Conservation (phyloP, 1,140 invertebrate genomes). For the Drosophila repletoides region DNA sequence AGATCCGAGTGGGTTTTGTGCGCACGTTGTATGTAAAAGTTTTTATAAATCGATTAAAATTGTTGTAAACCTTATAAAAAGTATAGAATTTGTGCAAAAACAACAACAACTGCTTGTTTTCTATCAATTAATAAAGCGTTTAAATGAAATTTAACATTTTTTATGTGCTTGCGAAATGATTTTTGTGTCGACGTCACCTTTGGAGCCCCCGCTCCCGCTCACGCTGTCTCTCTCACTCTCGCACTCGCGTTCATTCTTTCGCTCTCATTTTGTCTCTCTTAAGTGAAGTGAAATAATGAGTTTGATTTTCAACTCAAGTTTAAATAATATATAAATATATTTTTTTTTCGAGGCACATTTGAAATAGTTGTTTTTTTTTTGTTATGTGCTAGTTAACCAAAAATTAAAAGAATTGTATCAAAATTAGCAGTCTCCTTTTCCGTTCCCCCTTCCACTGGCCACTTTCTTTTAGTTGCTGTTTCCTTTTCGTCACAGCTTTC, state of each 20-base stretch:
- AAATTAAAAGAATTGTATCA: not conserved
- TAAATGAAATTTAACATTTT: slow-evolving; percentile 4
- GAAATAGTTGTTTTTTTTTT: not conserved
- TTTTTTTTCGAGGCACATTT: not conserved
- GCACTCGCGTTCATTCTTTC: slow-evolving; percentile 30
- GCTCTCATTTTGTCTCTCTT: slow-evolving; percentile 38
- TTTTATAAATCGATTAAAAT: slow-evolving; percentile 45
- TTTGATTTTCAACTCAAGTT: slow-evolving; percentile 45
- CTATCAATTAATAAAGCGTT: not conserved
- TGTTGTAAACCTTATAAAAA: not conserved
- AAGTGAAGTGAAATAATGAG: slow-evolving; percentile 47
- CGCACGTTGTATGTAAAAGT: slow-evolving; percentile 71
- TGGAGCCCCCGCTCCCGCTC: slow-evolving; percentile 48
- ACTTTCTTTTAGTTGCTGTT: slow-evolving; percentile 24
- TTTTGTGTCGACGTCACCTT: slow-evolving; percentile 76
- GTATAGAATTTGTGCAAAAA: slow-evolving; percentile 2
- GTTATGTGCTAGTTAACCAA: not conserved
- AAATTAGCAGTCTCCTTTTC: slow-evolving; percentile 14
- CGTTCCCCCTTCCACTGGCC: too few relatives aligned
- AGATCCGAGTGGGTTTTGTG: slow-evolving; percentile 57
- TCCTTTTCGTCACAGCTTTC: slow-evolving; percentile 39
- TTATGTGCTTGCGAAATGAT: slow-evolving; percentile 36
- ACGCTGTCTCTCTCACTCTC: slow-evolving; percentile 11
- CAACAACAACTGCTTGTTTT: not conserved
- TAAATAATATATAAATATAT: slow-evolving; percentile 2